Evolutionary conservation across 2,797 vertebrate genomes (phyloP), one percentile per base, ranked within the genome.

Genomic region (Pseudochaenichthys georgianus): DNA sequence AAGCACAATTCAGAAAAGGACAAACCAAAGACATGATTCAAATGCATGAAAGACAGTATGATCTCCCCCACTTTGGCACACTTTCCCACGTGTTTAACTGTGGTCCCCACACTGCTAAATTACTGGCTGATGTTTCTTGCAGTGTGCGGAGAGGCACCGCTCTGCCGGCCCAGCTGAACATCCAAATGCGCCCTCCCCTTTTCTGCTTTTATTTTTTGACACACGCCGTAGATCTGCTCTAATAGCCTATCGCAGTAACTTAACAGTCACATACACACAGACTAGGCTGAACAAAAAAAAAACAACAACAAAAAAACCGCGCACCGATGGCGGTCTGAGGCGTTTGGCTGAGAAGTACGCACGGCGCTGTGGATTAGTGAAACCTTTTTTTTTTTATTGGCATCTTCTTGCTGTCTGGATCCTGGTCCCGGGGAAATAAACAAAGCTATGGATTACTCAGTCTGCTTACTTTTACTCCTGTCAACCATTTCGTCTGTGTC

Each of bases 371-470:
- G 88, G 87, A 80, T 83, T 79, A 70, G 71, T 83, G 63, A 73
- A 83, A 67, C 17, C 19, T 55, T 41, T 58, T 55, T 55, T 55
- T 46, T 54, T 38, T 53, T 28, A 28, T 28, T 28, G 28, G 51
- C 51, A 23, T 71, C 58, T 77, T 60, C 45, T 69, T 66, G 42
- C 41, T 15, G 41, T 38, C 54, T 71, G 77, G 80, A 81, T 77
- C 54, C 7, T 15, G 57, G 13, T 60, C 48, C 15, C 13, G 28
- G 58, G 77, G 62, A 73, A 75, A 75, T 59, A 68, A 68, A 69
- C 63, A 69, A 71, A 83, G 74, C 82, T 16, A 95, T 95, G 94
- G 94, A 95, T 92, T 89, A 92, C 82, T 77, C 89, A 3, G 1
- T 90, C n/a, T 84, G 78, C 68, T 51, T 92, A 75, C 82, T 94